phyloP scores from a whole-genome alignment of 2,888 invertebrate genomes.

The Xylocampa areola region DNA sequence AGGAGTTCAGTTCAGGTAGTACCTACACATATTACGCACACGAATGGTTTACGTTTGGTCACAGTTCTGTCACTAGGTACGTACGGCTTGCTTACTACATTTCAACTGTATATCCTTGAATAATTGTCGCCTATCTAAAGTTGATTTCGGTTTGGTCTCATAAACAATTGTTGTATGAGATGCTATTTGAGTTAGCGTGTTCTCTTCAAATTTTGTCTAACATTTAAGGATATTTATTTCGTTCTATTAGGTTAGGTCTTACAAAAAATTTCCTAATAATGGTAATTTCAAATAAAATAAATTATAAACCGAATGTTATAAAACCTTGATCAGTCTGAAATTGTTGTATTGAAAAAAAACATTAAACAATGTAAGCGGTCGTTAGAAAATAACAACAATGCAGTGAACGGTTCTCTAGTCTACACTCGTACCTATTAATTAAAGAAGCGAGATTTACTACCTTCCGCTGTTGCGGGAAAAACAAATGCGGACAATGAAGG shows the following conservation, averaged over 20 bases:
- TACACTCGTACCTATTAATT: conserved; percentile 70
- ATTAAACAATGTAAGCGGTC: conserved; percentile 63
- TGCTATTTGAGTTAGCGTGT: too few species aligned
- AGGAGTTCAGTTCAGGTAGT: conserved; percentile 16
- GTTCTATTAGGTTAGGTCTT: too few species aligned
- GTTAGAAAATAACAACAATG: conserved; percentile 74
- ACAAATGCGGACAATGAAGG: conserved; percentile 75
- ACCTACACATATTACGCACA: conserved; percentile 15
- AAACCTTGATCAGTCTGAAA: conserved; percentile 23
- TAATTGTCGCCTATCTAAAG: too few species aligned
- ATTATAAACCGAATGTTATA: neutral
- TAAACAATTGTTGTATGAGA: too few species aligned
- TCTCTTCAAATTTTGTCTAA: too few species aligned
- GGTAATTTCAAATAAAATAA: too few species aligned
- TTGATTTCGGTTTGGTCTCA: too few species aligned
- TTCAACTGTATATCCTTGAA: too few species aligned
- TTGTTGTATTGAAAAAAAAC: conserved; percentile 45
- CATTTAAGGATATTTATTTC: too few species aligned
- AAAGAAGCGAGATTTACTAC: conserved; percentile 66
- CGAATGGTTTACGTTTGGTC: conserved; percentile 12
- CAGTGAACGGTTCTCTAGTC: conserved; percentile 58
- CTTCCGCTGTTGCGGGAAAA: conserved; percentile 65
- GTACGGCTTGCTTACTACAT: too few species aligned
- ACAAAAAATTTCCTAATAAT: too few species aligned
- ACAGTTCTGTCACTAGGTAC: conserved; percentile 14